Evolutionary conservation across 2,797 vertebrate genomes (phyloP).

Genomic region (Anniella stebbinsi): DNA sequence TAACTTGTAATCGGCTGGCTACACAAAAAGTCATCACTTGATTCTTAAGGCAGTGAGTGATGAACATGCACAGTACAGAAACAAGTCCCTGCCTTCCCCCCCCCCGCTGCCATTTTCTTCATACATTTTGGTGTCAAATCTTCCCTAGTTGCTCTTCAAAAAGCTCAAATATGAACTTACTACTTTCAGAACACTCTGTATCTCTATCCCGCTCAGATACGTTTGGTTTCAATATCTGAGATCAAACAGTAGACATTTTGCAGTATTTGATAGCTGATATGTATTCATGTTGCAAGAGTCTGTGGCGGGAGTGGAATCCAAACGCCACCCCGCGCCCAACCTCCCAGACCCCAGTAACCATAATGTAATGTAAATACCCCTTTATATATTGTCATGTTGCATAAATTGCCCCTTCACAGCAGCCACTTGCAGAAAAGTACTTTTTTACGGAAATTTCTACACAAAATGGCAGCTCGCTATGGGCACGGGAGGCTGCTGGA

Average conservation of each 20-base stretch:
- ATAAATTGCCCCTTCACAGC: too few species aligned
- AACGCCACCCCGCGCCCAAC: too few species aligned
- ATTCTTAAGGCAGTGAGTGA: neutral
- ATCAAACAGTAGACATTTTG: neutral
- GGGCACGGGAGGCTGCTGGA: too few species aligned
- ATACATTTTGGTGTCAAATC: neutral
- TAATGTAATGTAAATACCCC: too few species aligned
- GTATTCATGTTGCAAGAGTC: too few species aligned
- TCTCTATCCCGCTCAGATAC: too few species aligned
- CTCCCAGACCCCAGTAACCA: too few species aligned
- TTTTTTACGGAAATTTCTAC: too few species aligned
- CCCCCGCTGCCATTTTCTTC: neutral
- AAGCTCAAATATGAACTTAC: neutral
- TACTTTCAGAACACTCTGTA: neutral
- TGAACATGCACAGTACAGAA: neutral
- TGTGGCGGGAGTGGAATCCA: too few species aligned
- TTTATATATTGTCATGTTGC: too few species aligned
- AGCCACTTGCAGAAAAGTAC: too few species aligned
- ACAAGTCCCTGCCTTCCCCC: neutral
- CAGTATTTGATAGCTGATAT: neutral
- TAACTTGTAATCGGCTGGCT: neutral
- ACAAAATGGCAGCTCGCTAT: too few species aligned
- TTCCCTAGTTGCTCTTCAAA: neutral
- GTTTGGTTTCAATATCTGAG: neutral
- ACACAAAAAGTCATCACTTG: neutral